Evolutionary conservation across 2,797 vertebrate species (phyloP), one percentile per base, ranked within the genome.

Genomic region (Chelonia mydas): DNA sequence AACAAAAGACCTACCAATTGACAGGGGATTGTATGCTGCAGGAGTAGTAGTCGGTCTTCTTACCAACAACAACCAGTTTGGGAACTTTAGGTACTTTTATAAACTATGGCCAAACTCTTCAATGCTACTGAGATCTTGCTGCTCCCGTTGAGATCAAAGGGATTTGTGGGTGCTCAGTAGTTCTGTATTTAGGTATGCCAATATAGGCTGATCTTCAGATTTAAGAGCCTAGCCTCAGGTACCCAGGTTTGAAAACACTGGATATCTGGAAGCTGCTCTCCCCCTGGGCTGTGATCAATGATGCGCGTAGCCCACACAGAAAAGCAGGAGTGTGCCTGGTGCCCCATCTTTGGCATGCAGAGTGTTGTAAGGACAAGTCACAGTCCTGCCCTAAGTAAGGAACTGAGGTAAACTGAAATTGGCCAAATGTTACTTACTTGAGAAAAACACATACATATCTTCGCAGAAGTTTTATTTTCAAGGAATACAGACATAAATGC

Each of bases 81-180:
- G 78, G 49, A 95, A 87, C 81, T 93, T 84, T 83, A 89, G 25
- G 31, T 76, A 55, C 41, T 76, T 68, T 68, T 83, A 77, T 47
- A 47, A 74, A 47, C 49, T 49, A 83, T 86, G 93, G 68, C 82
- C 31, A 96, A 88, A 45, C 11, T 76, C 45, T 76, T 76, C 45
- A 92, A 96, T 50, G n/a, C 84, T 91, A 84, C 76, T 96, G 95
- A 88, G 95, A 97, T 16, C 92, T 90, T 97, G 93, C 95, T 90
- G 95, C 83, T 96, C 78, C 92, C 84, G 95, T 96, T 97, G 95
- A 97, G 95, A 96, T 95, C 96, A 95, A 19, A 89, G 92, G 89
- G 95, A 97, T 95, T 83, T 94, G 96, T 81, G 97, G 95, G 95
- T 93, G 93, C 88, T 94, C 95, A 7, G 59, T 3, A 53, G 90